Evolutionary conservation across 2,888 invertebrate genomes (phyloP), one percentile per base, ranked within the genome.

Genomic region (Drosophila lutescens): DNA sequence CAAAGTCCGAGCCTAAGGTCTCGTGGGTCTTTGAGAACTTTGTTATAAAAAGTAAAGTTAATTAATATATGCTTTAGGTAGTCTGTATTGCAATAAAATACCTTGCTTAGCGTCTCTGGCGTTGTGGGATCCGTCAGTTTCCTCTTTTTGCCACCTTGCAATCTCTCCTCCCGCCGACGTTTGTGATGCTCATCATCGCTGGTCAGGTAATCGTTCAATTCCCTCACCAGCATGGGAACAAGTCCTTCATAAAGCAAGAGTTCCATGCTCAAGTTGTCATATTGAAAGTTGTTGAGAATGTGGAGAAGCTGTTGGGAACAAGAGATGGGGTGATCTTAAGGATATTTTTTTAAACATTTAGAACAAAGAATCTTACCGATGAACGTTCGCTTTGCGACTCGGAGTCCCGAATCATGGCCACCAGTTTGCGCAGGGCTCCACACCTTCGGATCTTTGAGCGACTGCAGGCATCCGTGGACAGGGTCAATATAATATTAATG

Each of bases 191-290:
- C 92, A 56, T 92, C 92, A 44, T 91, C 86, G 34, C 90, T 90
- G 38, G 88, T 90, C 41, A 92, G 53, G 74, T 90, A 92, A 13
- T 78, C 81, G 57, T 91, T 92, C 32, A 94, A 83, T 43, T 93
- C 91, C 58, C 92, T 92, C 17, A 94, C 91, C 58, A 94, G 84
- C 76, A 93, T 92, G 1, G 93, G 91, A 4, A 94, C 93, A 60
- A 93, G 92, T 58, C 93, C 94, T 76, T 93, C 93, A 82, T 93
- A 92, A 61, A 93, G 90, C 93, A 94, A 92, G 62, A 93, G 92
- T 50, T 93, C 92, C 68, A 90, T 82, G 44, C 94, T 94, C 59
- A 92, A 88, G 43, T 93, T 91, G 65, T 93, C 91, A 49, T 91
- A 88, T 71, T 91, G 91, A 56, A 94, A 93, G 84, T 93, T 93